These are phyloP conservation scores for Aix galericulata DNA, from an alignment of 2,113 vertebrate genomes.

Conservation along the genomic window DNA sequence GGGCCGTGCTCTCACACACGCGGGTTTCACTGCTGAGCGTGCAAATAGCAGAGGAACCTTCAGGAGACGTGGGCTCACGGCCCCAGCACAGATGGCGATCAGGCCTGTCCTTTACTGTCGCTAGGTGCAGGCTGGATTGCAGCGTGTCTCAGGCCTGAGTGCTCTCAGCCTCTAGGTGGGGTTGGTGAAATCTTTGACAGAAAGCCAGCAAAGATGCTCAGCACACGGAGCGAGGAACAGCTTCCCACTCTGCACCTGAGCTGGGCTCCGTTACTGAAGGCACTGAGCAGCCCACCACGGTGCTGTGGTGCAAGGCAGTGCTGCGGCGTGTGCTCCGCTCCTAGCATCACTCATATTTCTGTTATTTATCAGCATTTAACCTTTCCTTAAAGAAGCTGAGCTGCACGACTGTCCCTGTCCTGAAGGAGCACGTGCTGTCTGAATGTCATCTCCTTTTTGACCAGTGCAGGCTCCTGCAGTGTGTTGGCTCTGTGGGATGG, in stretches of 20 bases:
- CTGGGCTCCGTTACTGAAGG: not conserved
- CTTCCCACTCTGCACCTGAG: not conserved
- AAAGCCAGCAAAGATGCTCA: rapidly evolving
- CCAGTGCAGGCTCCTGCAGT: rapidly evolving
- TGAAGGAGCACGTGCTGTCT: rapidly evolving
- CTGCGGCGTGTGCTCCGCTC: rapidly evolving
- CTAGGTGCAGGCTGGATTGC: not conserved
- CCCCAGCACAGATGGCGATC: rapidly evolving
- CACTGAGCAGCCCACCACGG: not conserved
- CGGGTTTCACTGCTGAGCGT: rapidly evolving
- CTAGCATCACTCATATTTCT: rapidly evolving
- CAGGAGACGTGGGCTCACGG: rapidly evolving
- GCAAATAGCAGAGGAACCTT: rapidly evolving
- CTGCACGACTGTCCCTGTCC: rapidly evolving
- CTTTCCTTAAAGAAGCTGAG: not conserved
- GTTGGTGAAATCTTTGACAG: not conserved
- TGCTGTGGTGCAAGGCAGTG: not conserved
- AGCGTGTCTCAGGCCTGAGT: too few species aligned
- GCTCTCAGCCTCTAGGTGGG: not conserved
- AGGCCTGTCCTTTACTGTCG: rapidly evolving
- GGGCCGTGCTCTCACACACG: rapidly evolving
- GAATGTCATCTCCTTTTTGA: not conserved
- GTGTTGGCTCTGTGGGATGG: not conserved
- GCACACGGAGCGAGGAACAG: not conserved
- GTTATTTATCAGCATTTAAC: rapidly evolving